Evolutionary conservation across 2,888 invertebrate species (phyloP).

Genomic region (Callimorpha dominula): DNA sequence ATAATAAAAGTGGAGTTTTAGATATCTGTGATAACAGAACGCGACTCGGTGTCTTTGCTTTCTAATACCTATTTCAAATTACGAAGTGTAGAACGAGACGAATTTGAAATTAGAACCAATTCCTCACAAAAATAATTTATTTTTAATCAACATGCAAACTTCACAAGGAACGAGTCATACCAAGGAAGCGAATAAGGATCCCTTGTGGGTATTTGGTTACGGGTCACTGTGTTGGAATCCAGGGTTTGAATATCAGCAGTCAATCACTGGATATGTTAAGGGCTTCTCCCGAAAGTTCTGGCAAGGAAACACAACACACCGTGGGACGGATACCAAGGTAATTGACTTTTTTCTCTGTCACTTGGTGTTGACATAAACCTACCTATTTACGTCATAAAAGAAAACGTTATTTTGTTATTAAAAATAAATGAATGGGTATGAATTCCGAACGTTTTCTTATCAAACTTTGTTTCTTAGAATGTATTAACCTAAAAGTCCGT

Average conservation of each 20-base stretch:
- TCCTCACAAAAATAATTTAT: slow-evolving; percentile 36
- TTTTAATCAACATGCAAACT: slow-evolving; percentile 31
- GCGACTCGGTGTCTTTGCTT: slow-evolving; percentile 55
- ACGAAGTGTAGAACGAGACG: slow-evolving; percentile 43
- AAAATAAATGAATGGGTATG: slow-evolving; percentile 1
- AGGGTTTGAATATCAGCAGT: slow-evolving; percentile 94
- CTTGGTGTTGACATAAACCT: slow-evolving; percentile 28
- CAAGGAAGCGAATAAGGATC: slow-evolving; percentile 69
- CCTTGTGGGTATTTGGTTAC: slow-evolving; percentile 97
- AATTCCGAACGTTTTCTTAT: background rate
- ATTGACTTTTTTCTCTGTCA: slow-evolving; percentile 19
- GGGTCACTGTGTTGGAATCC: slow-evolving; percentile 98
- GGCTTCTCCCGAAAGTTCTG: slow-evolving; percentile 96
- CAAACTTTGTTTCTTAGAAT: background rate
- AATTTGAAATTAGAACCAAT: slow-evolving; percentile 29
- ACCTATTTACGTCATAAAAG: slow-evolving; percentile 35
- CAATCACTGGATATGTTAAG: slow-evolving; percentile 92
- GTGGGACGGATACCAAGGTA: slow-evolving; percentile 92
- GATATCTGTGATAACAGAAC: slow-evolving; percentile 64
- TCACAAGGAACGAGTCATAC: slow-evolving; percentile 48
- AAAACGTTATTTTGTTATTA: background rate
- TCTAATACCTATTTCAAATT: slow-evolving; percentile 57
- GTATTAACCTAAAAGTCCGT: background rate
- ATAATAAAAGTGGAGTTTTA: slow-evolving; percentile 59
- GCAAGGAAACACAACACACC: slow-evolving; percentile 95